Evolutionary conservation across 2,797 vertebrate species (phyloP).

Genomic region (Lepus oiostolus): DNA sequence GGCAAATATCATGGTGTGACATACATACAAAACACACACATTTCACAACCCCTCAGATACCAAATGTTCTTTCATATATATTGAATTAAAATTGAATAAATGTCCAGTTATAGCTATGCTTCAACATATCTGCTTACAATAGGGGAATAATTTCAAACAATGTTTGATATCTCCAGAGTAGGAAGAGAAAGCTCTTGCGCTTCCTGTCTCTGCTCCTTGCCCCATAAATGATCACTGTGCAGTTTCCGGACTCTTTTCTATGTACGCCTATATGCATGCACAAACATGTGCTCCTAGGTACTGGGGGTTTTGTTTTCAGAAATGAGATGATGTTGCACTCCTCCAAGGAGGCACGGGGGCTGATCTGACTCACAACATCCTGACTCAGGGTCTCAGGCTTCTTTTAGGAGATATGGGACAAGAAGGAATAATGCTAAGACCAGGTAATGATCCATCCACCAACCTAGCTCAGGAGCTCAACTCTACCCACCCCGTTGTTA

Average conservation of each 20-base stretch:
- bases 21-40: neutral
- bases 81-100: neutral
- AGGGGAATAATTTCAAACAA: neutral
- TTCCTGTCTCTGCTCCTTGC: neutral
- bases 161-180: neutral
- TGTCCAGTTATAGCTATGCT: neutral
- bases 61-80: neutral
- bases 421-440: neutral
- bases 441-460: neutral
- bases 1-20: neutral
- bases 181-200: too few species aligned
- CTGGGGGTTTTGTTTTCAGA: neutral
- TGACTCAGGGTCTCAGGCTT: neutral
- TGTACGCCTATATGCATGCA: too few species aligned
- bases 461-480: too few species aligned
- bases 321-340: neutral
- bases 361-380: neutral
- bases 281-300: fast-evolving
- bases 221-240: too few species aligned
- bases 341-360: neutral
- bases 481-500: neutral
- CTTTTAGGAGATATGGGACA: neutral
- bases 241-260: neutral
- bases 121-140: neutral
- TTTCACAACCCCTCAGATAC: too few species aligned